phyloP scores from a whole-genome alignment of 2,113 vertebrate genomes.

The Tetraodon nigroviridis region DNA sequence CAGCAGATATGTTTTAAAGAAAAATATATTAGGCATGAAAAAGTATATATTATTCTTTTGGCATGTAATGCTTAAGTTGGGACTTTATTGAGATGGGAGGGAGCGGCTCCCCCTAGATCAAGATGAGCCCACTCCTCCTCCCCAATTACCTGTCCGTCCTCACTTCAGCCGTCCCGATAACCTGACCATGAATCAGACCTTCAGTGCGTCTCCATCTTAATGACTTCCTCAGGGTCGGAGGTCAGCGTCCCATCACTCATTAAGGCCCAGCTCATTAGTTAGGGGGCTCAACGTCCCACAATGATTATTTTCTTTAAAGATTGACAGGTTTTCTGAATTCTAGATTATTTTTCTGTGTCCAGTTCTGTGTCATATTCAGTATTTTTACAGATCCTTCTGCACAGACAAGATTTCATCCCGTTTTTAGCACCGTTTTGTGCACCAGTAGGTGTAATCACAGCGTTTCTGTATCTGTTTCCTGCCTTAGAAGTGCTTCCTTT shows the following conservation, averaged over 20 bases:
- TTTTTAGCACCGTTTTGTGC: neutral
- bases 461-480: slow-evolving; percentile 1
- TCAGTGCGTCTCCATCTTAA: slow-evolving; percentile 69
- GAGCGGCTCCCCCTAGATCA: slow-evolving; percentile 22
- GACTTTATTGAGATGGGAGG: slow-evolving; percentile 3
- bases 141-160: slow-evolving; percentile 59
- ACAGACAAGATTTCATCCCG: too few species aligned
- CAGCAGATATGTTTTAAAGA: neutral
- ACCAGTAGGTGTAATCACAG: too few species aligned
- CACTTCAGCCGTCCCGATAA: slow-evolving; percentile 55
- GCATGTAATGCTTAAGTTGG: neutral
- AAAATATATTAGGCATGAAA: neutral
- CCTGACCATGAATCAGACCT: slow-evolving; percentile 57
- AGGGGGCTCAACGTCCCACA: slow-evolving; percentile 35
- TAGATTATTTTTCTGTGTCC: slow-evolving; percentile 3
- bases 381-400: neutral
- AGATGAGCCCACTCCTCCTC: slow-evolving; percentile 29
- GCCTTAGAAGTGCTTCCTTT: slow-evolving; percentile 11
- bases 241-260: slow-evolving; percentile 63
- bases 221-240: slow-evolving; percentile 76
- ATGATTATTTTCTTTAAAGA: slow-evolving; percentile 37
- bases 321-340: neutral
- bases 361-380: neutral
- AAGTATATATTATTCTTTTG: neutral
- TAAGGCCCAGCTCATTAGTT: slow-evolving; percentile 38